These are phyloP conservation scores for Amblyopsis hoosieri DNA, from an alignment of 2,797 vertebrate species.

Conservation along the genomic window DNA sequence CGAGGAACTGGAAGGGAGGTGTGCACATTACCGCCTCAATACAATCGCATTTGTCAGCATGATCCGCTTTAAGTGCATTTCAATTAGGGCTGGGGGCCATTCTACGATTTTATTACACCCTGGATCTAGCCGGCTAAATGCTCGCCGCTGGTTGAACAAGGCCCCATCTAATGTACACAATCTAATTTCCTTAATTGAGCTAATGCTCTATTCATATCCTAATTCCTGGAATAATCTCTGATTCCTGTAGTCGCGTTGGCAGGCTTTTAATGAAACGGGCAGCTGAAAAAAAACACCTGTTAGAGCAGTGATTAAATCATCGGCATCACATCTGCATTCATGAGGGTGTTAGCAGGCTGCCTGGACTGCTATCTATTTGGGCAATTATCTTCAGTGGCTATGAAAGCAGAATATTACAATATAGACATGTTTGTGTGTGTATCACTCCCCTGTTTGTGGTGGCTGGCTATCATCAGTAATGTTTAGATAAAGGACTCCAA, in stretches of 20 bases:
- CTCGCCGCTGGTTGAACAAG: slow-evolving; percentile 83
- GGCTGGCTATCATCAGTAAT: slow-evolving; percentile 59
- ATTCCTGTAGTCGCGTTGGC: slow-evolving; percentile 82
- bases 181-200: slow-evolving; percentile 98
- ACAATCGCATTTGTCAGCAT: slow-evolving; percentile 96
- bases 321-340: slow-evolving; percentile 85
- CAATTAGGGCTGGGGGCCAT: slow-evolving; percentile 90
- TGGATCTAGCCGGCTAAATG: slow-evolving; percentile 81
- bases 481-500: slow-evolving; percentile 49
- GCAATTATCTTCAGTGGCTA: slow-evolving; percentile 69
- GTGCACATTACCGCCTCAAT: slow-evolving; percentile 85
- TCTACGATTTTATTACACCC: slow-evolving; percentile 96
- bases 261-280: slow-evolving; percentile 88
- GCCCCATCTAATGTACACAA: slow-evolving; percentile 89
- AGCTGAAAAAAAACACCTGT: slow-evolving; percentile 82
- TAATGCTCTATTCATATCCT: slow-evolving; percentile 94
- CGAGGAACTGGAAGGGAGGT: slow-evolving; percentile 84
- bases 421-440: slow-evolving; percentile 61
- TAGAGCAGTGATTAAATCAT: slow-evolving; percentile 82
- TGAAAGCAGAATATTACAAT: slow-evolving; percentile 67
- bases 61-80: slow-evolving; percentile 99
- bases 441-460: slow-evolving; percentile 37
- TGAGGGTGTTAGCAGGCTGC: slow-evolving; percentile 74
- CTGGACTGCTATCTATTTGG: slow-evolving; percentile 66
- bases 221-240: slow-evolving; percentile 92